Base-by-base conservation (phyloP, 2,888 invertebrate species). In the Aspidiotus destructor region DNA sequence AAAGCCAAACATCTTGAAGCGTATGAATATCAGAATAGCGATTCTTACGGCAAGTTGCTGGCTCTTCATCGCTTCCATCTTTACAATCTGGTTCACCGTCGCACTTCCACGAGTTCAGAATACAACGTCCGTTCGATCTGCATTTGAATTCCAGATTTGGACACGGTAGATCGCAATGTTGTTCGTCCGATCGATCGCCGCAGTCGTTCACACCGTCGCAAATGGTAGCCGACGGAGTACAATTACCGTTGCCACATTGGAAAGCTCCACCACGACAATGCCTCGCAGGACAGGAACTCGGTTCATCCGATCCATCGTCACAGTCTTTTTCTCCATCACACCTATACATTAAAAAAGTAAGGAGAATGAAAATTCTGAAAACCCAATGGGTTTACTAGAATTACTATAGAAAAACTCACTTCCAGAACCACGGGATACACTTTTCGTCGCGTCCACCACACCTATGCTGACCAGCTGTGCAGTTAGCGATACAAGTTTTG, bases 51-150 rank as follows among this genome's bases (percentile, higher is more conserved):
- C 96, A 96, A 76, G 92, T 87, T 7, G 82, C 80, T 0, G 92
- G 88, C 77, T 92, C 91, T 79, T 95, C 94, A 76, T 99, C 98
- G 68, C 91, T 91, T 70, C 89, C 90, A 78, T 92, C 92, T 76
- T 89, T 91, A 75, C 92, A 92, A 77, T 98, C 97, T 6, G 94
- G 87, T 76, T 97, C 96, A 17, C 94, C 94, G 75, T 97, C 96
- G 75, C 93, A 94, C 73, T 87, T 87, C 94, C 94, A 94, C 72
- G 90, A 88, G 70, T 88, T 87, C 69, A 93, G 82, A 72, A 94
- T 90, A 75, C 94, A 95, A 28, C 92, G 83, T 0, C 94, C 93
- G 73, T 89, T 92, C 0, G 86, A 83, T 73, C 85, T 85, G 75
- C 95, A 95, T 75, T 94, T 94, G 79, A 93, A 94, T 76, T 94